Evolutionary conservation across 2,888 invertebrate genomes (phyloP).

Genomic region (Sthenelais limicola): DNA sequence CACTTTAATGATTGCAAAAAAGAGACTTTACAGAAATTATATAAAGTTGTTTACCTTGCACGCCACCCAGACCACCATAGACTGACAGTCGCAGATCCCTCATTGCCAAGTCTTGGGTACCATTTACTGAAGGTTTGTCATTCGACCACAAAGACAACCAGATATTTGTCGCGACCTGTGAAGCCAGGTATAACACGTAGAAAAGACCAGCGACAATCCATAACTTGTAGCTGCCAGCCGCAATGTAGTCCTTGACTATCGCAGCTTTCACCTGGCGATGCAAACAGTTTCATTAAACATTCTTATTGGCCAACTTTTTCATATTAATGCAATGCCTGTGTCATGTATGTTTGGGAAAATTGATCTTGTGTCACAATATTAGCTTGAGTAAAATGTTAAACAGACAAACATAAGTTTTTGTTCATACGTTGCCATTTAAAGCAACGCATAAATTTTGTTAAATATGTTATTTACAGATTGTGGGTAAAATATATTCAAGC

Average conservation of each 20-base stretch:
- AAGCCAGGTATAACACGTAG: slow-evolving; percentile 37
- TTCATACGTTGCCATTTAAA: neutral
- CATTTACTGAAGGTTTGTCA: slow-evolving; percentile 51
- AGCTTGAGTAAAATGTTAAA: too few species aligned
- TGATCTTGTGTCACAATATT: too few species aligned
- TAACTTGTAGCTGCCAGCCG: slow-evolving; percentile 59
- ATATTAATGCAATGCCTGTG: too few species aligned
- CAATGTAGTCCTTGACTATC: slow-evolving; percentile 65
- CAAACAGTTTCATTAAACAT: neutral
- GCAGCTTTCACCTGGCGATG: slow-evolving; percentile 63
- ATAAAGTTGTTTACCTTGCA: slow-evolving; percentile 51
- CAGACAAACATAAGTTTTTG: too few species aligned
- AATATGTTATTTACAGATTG: neutral
- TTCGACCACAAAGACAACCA: slow-evolving; percentile 61
- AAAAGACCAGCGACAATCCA: slow-evolving; percentile 55
- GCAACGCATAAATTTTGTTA: neutral
- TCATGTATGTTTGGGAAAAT: too few species aligned
- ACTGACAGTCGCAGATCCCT: slow-evolving; percentile 72
- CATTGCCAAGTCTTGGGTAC: slow-evolving; percentile 52
- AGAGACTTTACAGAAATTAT: too few species aligned
- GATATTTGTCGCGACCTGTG: slow-evolving; percentile 49
- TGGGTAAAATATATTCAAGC: too few species aligned
- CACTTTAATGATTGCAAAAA: too few species aligned
- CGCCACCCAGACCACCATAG: slow-evolving; percentile 71
- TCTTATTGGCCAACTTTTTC: too few species aligned